Evolutionary conservation across 2,797 vertebrate genomes (phyloP).

Genomic region (Protonibea diacanthus): DNA sequence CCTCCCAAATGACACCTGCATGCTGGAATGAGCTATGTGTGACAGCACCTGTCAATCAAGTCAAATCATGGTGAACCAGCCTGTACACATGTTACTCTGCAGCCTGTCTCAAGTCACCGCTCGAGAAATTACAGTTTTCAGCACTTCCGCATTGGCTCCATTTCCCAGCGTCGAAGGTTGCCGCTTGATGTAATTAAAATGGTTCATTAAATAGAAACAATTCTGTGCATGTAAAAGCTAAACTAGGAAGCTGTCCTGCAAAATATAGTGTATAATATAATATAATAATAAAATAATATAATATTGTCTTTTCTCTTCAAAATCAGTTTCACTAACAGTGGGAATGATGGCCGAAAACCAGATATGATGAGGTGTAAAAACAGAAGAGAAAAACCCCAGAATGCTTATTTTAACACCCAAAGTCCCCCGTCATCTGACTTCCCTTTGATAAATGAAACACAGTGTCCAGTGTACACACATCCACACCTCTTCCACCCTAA

Average conservation of each 20-base stretch:
- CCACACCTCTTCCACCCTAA: constrained; percentile 13
- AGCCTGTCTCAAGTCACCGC: too few species aligned
- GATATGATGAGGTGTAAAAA: not conserved
- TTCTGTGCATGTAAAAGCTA: not conserved
- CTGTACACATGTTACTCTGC: too few species aligned
- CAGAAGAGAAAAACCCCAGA: not conserved
- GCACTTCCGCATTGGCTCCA: too few species aligned
- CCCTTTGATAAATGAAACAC: constrained; percentile 1
- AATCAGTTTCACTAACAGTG: not conserved
- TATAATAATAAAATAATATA: too few species aligned
- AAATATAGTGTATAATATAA: not conserved
- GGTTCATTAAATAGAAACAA: not conserved
- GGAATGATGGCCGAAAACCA: not conserved
- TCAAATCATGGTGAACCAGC: too few species aligned
- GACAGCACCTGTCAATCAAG: too few species aligned
- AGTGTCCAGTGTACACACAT: constrained; percentile 14
- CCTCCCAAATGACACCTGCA: too few species aligned
- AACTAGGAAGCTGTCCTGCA: not conserved
- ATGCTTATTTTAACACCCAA: not conserved
- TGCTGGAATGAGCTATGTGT: too few species aligned
- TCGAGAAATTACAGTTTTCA: too few species aligned
- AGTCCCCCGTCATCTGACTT: not conserved
- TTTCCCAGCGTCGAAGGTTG: too few species aligned
- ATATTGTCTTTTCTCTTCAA: not conserved
- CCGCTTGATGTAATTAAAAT: too few species aligned